phyloP scores from a whole-genome alignment of 2,888 invertebrate species.

The Parnassius glacialis region DNA sequence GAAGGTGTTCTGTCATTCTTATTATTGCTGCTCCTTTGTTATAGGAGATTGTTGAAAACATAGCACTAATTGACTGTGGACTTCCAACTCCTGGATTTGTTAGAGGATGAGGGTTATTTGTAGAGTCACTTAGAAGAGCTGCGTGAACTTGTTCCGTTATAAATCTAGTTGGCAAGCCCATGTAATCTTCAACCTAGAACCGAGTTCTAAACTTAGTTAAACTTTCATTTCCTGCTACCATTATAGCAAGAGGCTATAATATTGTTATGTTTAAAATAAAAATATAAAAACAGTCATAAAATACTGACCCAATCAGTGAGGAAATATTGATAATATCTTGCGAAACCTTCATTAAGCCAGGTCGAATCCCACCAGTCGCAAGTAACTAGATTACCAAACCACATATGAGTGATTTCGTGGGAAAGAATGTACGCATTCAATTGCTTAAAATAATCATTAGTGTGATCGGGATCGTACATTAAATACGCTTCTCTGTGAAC shows the following conservation, averaged over 20 bases:
- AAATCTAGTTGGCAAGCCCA: constrained; percentile 86
- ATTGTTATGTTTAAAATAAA: background rate
- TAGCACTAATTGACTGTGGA: constrained; percentile 78
- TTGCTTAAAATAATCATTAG: constrained; percentile 70
- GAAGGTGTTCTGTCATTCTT: constrained; percentile 84
- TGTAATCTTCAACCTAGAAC: constrained; percentile 80
- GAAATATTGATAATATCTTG: constrained; percentile 87
- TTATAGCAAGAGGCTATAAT: background rate
- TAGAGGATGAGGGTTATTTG: constrained; percentile 80
- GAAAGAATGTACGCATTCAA: constrained; percentile 81
- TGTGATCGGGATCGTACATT: constrained; percentile 62
- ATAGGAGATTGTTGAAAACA: constrained; percentile 86
- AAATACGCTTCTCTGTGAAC: constrained; percentile 66
- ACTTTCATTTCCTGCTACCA: too few species aligned
- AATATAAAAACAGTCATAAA: background rate
- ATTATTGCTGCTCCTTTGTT: constrained; percentile 85
- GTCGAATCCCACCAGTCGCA: constrained; percentile 84
- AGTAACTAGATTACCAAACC: constrained; percentile 86
- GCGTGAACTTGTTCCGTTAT: constrained; percentile 85
- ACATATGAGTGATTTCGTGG: constrained; percentile 88
- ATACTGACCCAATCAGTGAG: constrained; percentile 75
- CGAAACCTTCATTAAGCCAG: constrained; percentile 86
- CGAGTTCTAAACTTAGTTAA: background rate
- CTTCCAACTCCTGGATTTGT: constrained; percentile 77
- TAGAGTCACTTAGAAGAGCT: constrained; percentile 82